phyloP scores from a whole-genome alignment of 2,888 invertebrate species.

The Mimumesa dahlbomi region DNA sequence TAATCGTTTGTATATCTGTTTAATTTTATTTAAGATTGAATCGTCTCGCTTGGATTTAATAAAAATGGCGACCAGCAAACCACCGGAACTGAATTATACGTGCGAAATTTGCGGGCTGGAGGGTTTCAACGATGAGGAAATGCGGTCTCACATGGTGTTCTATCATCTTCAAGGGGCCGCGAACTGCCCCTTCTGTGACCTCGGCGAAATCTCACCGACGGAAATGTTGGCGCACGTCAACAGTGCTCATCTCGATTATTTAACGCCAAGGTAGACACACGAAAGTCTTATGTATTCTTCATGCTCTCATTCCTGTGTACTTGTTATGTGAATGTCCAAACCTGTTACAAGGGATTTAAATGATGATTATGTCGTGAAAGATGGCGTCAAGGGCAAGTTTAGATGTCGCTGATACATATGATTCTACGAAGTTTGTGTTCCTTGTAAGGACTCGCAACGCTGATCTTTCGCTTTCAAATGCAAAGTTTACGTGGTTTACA shows the following conservation, averaged over 20 bases:
- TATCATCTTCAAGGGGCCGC: slow-evolving; percentile 90
- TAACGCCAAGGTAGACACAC: slow-evolving; percentile 86
- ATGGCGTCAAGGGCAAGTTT: slow-evolving; percentile 32
- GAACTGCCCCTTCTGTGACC: slow-evolving; percentile 91
- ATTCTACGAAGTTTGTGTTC: no score
- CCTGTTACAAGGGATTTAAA: slow-evolving; percentile 17
- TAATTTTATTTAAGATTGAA: slow-evolving; percentile 15
- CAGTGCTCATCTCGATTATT: slow-evolving; percentile 90
- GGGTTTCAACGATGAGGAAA: slow-evolving; percentile 89
- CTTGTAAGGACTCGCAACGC: no score
- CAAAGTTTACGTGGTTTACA: no score
- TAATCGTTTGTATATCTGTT: no score
- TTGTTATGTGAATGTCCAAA: neutral
- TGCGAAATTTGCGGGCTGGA: slow-evolving; percentile 94
- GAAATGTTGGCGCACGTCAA: slow-evolving; percentile 91
- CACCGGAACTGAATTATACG: slow-evolving; percentile 84
- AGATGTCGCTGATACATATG: neutral
- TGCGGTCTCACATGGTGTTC: slow-evolving; percentile 89
- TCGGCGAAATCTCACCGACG: slow-evolving; percentile 86
- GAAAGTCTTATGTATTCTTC: no score
- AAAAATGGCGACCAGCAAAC: slow-evolving; percentile 81
- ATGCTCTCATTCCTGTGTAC: no score
- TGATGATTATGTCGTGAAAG: slow-evolving; percentile 1
- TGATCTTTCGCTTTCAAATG: no score
- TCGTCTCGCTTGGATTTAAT: slow-evolving; percentile 35